phyloP scores from a whole-genome alignment of 2,888 invertebrate genomes.

The Ennomos fuscantarius region DNA sequence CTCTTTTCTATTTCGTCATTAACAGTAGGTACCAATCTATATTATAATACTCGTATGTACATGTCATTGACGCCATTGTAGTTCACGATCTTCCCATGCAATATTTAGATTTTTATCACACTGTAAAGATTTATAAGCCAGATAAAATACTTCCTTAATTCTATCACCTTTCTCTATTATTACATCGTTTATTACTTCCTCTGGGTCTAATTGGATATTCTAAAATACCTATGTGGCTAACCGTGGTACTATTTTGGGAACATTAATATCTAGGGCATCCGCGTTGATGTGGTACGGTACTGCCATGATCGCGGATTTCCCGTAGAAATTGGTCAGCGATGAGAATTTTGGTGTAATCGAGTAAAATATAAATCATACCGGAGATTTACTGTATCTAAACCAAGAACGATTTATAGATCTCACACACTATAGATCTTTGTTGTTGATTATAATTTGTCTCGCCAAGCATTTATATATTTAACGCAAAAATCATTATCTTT shows the following conservation, averaged over 20 bases:
- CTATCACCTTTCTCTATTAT: conserved; percentile 34
- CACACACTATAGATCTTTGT: too few species aligned
- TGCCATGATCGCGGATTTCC: conserved; percentile 15
- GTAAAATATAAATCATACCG: too few species aligned
- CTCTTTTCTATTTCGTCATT: not conserved
- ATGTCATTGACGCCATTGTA: too few species aligned
- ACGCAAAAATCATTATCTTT: too few species aligned
- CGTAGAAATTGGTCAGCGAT: conserved; percentile 9
- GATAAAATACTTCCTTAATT: conserved; percentile 29
- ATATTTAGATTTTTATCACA: conserved; percentile 20
- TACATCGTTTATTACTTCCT: conserved; percentile 37
- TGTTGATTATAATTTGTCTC: too few species aligned
- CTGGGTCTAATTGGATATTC: conserved; percentile 31
- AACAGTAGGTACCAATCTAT: conserved; percentile 15
- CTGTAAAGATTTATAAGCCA: conserved; percentile 20
- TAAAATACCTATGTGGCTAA: conserved; percentile 16
- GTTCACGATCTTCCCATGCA: conserved; percentile 11
- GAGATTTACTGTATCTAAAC: too few species aligned
- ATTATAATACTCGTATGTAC: not conserved
- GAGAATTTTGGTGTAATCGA: not conserved
- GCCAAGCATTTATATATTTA: too few species aligned
- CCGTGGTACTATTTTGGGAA: conserved; percentile 20
- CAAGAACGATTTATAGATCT: too few species aligned
- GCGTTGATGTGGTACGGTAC: conserved; percentile 15
- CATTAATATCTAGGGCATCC: conserved; percentile 21